These are phyloP conservation scores for Drosophila neonasuta DNA, from an alignment of 2,888 invertebrate genomes.

Conservation along the genomic window DNA sequence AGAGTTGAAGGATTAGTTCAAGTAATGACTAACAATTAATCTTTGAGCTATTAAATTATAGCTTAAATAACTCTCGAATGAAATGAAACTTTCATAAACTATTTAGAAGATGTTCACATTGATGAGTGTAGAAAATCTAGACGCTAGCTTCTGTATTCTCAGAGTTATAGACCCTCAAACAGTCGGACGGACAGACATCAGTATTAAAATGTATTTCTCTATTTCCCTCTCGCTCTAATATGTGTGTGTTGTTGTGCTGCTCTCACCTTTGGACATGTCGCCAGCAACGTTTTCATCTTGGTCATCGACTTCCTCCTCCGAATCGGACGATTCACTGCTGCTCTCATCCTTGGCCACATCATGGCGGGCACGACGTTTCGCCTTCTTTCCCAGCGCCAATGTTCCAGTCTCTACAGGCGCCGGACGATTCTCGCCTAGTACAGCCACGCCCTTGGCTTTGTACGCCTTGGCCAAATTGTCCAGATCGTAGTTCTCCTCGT, in stretches of 20 bases:
- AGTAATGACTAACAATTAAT: too few species aligned
- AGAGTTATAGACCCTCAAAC: too few species aligned
- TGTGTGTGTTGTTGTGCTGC: background rate
- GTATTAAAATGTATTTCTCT: too few species aligned
- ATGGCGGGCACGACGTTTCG: constrained; percentile 79
- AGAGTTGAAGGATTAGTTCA: too few species aligned
- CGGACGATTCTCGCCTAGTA: constrained; percentile 76
- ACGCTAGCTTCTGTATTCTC: too few species aligned
- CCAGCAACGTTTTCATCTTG: constrained; percentile 51
- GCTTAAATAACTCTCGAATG: too few species aligned
- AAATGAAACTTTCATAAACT: too few species aligned
- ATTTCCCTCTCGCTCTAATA: constrained; percentile 5
- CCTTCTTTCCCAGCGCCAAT: constrained; percentile 77
- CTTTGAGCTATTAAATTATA: too few species aligned
- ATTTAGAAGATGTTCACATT: too few species aligned
- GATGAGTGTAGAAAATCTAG: too few species aligned
- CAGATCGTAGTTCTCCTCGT: constrained; percentile 94
- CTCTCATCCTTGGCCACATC: constrained; percentile 55
- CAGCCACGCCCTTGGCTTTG: constrained; percentile 86
- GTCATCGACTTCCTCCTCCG: constrained; percentile 70
- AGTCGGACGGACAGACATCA: too few species aligned
- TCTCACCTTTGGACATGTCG: constrained; percentile 67
- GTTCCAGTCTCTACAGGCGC: constrained; percentile 7
- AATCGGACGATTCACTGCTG: constrained; percentile 71
- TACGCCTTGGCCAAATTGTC: constrained; percentile 89